Conservation (phyloP, 2,797 vertebrate species). For the Enteromius radiatus region DNA sequence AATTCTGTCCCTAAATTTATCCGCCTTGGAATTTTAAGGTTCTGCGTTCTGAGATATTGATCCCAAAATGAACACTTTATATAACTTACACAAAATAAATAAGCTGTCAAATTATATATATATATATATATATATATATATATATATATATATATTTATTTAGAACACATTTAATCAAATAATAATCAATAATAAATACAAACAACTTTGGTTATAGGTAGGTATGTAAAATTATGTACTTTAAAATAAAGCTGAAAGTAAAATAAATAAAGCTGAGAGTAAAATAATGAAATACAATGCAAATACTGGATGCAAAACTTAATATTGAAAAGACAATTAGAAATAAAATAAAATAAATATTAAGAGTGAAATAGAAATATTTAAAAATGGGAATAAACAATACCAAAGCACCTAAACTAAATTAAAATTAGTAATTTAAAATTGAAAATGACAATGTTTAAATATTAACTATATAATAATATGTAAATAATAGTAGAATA, state of each 20-base stretch:
- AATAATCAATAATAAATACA: background rate
- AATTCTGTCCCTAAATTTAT: background rate
- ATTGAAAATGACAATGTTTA: background rate
- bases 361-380: background rate
- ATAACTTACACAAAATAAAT: too few relatives aligned
- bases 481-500: background rate
- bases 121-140: too few relatives aligned
- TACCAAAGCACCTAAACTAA: background rate
- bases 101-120: too few relatives aligned
- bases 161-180: background rate
- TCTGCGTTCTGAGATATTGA: too few relatives aligned
- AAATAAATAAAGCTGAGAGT: too few relatives aligned
- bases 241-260: background rate
- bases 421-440: too few relatives aligned
- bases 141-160: too few relatives aligned
- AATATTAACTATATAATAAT: background rate
- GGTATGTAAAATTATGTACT: background rate
- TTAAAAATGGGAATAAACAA: background rate
- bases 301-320: background rate
- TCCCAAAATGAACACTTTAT: too few relatives aligned
- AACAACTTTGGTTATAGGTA: background rate
- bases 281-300: background rate
- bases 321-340: background rate
- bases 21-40: too few relatives aligned
- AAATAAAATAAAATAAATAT: background rate